Base-by-base conservation (phyloP, 1,140 invertebrate genomes). In the Micrasema longulum region DNA sequence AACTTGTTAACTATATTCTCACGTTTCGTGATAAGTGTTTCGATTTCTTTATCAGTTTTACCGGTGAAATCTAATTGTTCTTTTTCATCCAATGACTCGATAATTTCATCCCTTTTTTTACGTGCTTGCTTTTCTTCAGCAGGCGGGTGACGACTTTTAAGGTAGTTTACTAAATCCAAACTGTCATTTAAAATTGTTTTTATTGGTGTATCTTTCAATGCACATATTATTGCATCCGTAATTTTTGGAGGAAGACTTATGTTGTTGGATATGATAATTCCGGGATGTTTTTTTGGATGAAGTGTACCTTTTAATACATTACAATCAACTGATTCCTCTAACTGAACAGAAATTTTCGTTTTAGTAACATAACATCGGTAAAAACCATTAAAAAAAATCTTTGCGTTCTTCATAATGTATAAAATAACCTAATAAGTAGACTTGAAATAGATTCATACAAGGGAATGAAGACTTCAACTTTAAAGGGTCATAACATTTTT, bases 231-330 rank as follows among this genome's bases (percentile, higher is more conserved):
- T 12, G 88, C 84, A 20, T 86, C 82, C 45, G 80, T 76, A 72
- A 92, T 83, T 73, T 87, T 83, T n/a, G 85, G 73, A 1, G 92
- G 91, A 45, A 93, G 77, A 9, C 77, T 41, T 10, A 88, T 79
- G 9, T 79, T 72, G 74, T 80, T 85, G 11, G 84, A 81, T 26
- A 80, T 80, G 11, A 87, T 82, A 9, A 87, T 81, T 55, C 93
- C 93, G 14, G 91, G 90, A 86, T 93, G 92, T 72, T 88, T 86
- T 63, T 86, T 85, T 10, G 89, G 87, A 80, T 91, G 92, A n/a
- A 88, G 80, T 65, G 82, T 77, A 9, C 89, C 80, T 18, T 85
- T 81, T 45, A 88, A 85, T 43, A 93, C 81, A 66, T 82, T 82
- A 10, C 87, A 78, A 48, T 85, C 76, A 11, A 90, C 23, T 9